Evolutionary conservation across 2,797 vertebrate species (phyloP), one percentile per base, ranked within the genome.

Genomic region (Knipowitschia caucasica): DNA sequence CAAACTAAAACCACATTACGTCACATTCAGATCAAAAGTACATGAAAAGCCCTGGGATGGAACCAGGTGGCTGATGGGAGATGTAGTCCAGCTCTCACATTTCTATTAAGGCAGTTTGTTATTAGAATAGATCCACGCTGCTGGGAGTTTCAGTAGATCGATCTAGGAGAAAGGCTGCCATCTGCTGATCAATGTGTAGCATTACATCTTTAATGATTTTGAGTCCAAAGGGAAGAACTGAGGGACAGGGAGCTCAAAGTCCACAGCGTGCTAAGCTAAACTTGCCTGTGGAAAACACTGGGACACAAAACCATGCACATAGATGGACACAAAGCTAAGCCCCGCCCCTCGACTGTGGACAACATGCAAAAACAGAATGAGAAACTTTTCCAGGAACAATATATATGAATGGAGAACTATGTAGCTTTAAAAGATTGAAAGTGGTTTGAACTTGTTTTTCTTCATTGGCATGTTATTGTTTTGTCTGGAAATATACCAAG

Each of bases 11-110:
- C 34, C 71, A 76, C 73, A 20, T 81, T 64, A 78, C 56, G 38
- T 83, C 80, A 88, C 86, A 87, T 89, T 89, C 83, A 86, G 80
- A 82, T 86, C 77, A 56, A 86, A 51, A 78, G 73, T 59, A 65
- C 49, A 69, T 45, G 46, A 17, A 26, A 27, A 21, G 30, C 30
- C 4, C 24, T 38, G 42, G 49, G 57, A 45, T 7, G 14, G 46
- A 56, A 56, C 71, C 64, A 71, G 62, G 69, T 66, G 76, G 70
- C 58, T 68, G 78, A 77, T 82, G 82, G 81, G 67, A 75, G 51
- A 78, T 62, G 81, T 61, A 64, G 63, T 80, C 56, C 50, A 38
- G 50, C 3, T 1, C 42, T 51, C 44, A 70, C 81, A 70, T 76
- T 82, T 46, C 50, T 42, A 73, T 81, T 76, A 85, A 80, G 80